Percentiles rank a stretch among this genome's conserved stretches.
These are phyloP conservation scores for Hepsetus odoe DNA, from an alignment of 2,113 vertebrate species.

Conservation along the genomic window DNA sequence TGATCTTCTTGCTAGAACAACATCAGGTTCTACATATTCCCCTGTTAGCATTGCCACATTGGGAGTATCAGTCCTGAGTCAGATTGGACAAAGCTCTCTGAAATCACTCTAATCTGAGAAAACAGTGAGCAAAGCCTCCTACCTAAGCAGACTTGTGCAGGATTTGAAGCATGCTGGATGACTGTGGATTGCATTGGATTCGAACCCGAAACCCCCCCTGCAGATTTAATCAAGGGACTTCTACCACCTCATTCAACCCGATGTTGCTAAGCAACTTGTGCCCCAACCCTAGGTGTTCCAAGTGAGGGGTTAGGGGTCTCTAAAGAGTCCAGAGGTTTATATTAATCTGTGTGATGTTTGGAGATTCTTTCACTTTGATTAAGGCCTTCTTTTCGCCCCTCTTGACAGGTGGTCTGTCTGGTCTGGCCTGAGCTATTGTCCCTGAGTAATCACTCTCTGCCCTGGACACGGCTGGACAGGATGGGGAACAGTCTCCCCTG, in stretches of 20 bases:
- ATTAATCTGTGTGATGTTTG: conserved; percentile 74
- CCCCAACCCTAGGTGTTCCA: conserved; percentile 53
- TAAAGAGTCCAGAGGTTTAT: conserved; percentile 64
- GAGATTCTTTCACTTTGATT: conserved; percentile 66
- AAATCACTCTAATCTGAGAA: conserved; percentile 53
- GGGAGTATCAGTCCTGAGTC: conserved; percentile 41
- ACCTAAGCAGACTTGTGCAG: conserved; percentile 42
- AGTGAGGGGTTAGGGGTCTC: conserved; percentile 49
- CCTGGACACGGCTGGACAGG: conserved; percentile 65
- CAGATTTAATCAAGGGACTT: conserved; percentile 73
- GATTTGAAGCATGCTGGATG: conserved; percentile 39
- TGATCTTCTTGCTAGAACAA: conserved; percentile 50
- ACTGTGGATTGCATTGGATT: conserved; percentile 51
- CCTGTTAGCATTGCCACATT: conserved; percentile 40
- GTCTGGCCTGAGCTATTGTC: conserved; percentile 69
- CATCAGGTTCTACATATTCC: conserved; percentile 61
- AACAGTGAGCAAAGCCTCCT: conserved; percentile 41
- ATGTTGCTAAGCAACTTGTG: conserved; percentile 74
- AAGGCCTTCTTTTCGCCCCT: conserved; percentile 58
- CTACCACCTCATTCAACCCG: conserved; percentile 61
- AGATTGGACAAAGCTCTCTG: conserved; percentile 40
- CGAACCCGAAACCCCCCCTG: conserved; percentile 54
- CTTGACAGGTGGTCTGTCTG: conserved; percentile 67
- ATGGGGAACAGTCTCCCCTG: conserved; percentile 50
- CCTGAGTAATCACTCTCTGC: conserved; percentile 62